A percentile compares a stretch with the other conserved stretches of the same genome.
Conservation (phyloP, 2,888 invertebrate genomes). For the Octonoba sinensis region DNA sequence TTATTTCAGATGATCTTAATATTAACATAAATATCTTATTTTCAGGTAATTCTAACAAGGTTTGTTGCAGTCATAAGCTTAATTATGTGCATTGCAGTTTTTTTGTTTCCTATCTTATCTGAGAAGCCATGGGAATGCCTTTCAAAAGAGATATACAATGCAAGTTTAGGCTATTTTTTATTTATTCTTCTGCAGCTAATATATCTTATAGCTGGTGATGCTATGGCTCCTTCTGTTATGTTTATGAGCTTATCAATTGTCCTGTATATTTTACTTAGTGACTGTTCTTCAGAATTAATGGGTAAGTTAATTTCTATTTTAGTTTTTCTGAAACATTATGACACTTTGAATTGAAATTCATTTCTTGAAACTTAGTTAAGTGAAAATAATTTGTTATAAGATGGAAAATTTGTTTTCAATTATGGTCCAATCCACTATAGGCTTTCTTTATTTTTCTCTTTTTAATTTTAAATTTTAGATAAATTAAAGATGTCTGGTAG, state of each 20-base stretch:
- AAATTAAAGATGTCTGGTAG: too few relatives aligned
- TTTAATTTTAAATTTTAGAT: too few relatives aligned
- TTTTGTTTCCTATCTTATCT: conserved; percentile 31
- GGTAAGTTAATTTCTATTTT: conserved; percentile 2
- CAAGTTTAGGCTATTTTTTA: conserved; percentile 25
- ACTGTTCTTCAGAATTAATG: neutral
- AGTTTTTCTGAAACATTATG: neutral
- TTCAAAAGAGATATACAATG: conserved; percentile 43
- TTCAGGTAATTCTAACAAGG: conserved; percentile 42
- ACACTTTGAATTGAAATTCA: too few relatives aligned
- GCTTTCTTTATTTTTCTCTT: too few relatives aligned
- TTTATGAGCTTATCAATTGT: conserved; percentile 34
- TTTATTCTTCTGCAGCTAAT: conserved; percentile 37
- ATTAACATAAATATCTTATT: neutral
- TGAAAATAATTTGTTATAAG: too few relatives aligned
- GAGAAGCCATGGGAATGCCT: conserved; percentile 46
- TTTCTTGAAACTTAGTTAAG: too few relatives aligned
- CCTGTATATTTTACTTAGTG: conserved; percentile 21
- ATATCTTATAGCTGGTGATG: conserved; percentile 79
- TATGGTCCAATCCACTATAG: too few relatives aligned
- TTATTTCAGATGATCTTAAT: too few relatives aligned
- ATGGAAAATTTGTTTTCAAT: too few relatives aligned
- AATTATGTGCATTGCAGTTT: conserved; percentile 14
- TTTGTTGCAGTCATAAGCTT: conserved; percentile 13
- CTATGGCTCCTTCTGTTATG: conserved; percentile 73